Evolutionary conservation across 1,140 invertebrate species (phyloP), one percentile per base, ranked within the genome.

Genomic region (Orius insidiosus): DNA sequence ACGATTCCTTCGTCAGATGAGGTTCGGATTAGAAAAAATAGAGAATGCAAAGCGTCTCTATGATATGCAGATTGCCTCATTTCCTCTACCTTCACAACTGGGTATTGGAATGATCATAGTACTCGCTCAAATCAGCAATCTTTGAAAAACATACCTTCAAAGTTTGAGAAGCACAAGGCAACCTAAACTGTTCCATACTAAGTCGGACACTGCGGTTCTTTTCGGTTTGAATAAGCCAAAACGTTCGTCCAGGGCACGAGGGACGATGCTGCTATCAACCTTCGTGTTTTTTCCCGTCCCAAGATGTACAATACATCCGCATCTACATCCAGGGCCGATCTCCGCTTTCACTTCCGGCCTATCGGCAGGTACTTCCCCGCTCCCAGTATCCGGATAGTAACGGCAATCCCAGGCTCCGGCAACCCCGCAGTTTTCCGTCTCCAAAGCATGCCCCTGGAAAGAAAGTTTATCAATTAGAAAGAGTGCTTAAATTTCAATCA

Each of bases 221-320:
- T 54, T 79, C 72, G 16, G 78, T 74, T 80, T 83, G 75, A 35
- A 86, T 67, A 1, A 83, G 61, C 83, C 83, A 86, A 55, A 85
- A 81, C 0, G 78, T 81, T 38, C 78, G 66, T 0, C 78, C 78
- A 1, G 79, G 78, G 57, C 83, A 86, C 30, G 74, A 75, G 75
- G 0, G 80, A 76, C 1, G 78, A 81, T 0, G 79, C 76, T 0
- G 79, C 79, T 5, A 86, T 63, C 10, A 83, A 68, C 15, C 75
- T 64, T 9, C 72, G 65, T 1, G 68, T 64, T 44, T 72, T n/a
- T 74, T 13, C 75, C 68, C 0, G 71, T 64, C 0, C 75, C 72
- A 7, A 85, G 61, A 56, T 78, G 73, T 2, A 85, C 68, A 8
- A 80, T 71, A 56, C 81, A 85, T 16, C 82, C 82, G 56, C 83